Percentiles rank a stretch among this genome's conserved stretches.
Conservation (phyloP, 35 echinoderm and acorn worm genomes). For the Chiridota heheva region DNA sequence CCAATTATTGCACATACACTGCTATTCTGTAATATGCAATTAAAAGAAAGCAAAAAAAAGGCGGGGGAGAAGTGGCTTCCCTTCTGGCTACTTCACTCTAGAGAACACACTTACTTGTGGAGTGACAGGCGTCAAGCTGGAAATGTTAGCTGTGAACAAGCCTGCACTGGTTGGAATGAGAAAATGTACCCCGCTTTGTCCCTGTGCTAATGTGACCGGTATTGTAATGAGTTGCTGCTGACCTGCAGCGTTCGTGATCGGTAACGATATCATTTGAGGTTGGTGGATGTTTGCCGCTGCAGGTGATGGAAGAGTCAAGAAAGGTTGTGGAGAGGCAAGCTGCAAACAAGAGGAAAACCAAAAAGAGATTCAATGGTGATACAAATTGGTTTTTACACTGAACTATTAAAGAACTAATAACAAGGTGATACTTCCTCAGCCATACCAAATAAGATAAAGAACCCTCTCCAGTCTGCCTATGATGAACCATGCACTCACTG, state of each 20-base stretch:
- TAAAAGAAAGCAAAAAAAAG: too few relatives aligned
- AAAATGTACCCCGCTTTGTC: slow-evolving; percentile 94
- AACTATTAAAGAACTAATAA: not conserved
- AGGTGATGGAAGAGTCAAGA: slow-evolving; percentile 89
- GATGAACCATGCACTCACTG: too few relatives aligned
- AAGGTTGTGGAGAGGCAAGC: slow-evolving; percentile 80
- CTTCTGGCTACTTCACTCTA: not conserved
- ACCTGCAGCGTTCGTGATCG: slow-evolving; percentile 97
- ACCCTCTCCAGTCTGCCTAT: too few relatives aligned
- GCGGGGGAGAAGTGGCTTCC: too few relatives aligned
- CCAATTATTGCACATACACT: too few relatives aligned
- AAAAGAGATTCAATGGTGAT: not conserved
- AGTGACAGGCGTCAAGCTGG: slow-evolving; percentile 56
- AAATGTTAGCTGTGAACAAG: slow-evolving; percentile 69
- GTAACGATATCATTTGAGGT: slow-evolving; percentile 86
- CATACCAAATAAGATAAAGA: not conserved
- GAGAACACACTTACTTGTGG: slow-evolving; percentile 35
- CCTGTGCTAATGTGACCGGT: slow-evolving; percentile 90
- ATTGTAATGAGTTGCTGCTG: slow-evolving; percentile 98
- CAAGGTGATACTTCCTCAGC: too few relatives aligned
- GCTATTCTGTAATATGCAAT: too few relatives aligned
- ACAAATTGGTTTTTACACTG: not conserved
- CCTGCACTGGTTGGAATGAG: slow-evolving; percentile 89
- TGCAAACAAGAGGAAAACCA: slow-evolving; percentile 20
- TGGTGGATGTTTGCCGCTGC: slow-evolving; percentile 41